These are phyloP conservation scores for Chrysaora quinquecirrha DNA, from an alignment of 30 jellyfish, hydroid and myxozoan genomes.

Conservation along the genomic window DNA sequence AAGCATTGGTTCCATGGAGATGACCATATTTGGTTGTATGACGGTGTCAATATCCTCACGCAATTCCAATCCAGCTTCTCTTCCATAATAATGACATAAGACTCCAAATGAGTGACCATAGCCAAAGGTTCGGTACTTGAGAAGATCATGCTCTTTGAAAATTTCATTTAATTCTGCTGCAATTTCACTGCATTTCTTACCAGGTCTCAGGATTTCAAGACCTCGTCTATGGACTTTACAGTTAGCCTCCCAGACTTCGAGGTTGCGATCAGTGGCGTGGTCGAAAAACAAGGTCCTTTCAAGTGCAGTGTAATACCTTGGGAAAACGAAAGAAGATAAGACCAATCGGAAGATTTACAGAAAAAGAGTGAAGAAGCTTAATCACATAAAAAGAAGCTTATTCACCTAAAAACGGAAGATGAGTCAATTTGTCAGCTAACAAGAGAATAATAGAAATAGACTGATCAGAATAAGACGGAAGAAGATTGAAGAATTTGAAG, in stretches of 20 bases:
- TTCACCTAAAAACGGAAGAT: no score
- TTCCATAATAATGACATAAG: conserved; percentile 86
- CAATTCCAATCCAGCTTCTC: conserved; percentile 96
- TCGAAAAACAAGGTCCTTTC: conserved; percentile 84
- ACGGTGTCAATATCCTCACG: conserved; percentile 94
- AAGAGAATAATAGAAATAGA: no score
- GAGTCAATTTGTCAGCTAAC: no score
- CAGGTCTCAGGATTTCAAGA: conserved; percentile 78
- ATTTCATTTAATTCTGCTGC: conserved; percentile 90
- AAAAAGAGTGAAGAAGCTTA: background rate
- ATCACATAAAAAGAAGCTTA: no score
- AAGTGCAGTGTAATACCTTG: conserved; percentile 88
- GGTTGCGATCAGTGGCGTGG: conserved; percentile 66
- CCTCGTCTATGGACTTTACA: conserved; percentile 89
- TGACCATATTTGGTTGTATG: conserved; percentile 85
- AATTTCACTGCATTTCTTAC: conserved; percentile 78
- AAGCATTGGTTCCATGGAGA: conserved; percentile 96
- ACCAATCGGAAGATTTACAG: background rate
- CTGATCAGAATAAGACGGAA: no score
- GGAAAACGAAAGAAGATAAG: background rate
- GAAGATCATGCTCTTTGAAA: conserved; percentile 69
- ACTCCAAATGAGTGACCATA: conserved; percentile 93
- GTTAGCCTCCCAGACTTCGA: conserved; percentile 86
- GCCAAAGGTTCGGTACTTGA: conserved; percentile 86
- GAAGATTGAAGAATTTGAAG: no score